A percentile compares a stretch with the other conserved stretches of the same genome.
Conservation (phyloP, 1,140 invertebrate genomes). For the Andricus grossulariae region DNA sequence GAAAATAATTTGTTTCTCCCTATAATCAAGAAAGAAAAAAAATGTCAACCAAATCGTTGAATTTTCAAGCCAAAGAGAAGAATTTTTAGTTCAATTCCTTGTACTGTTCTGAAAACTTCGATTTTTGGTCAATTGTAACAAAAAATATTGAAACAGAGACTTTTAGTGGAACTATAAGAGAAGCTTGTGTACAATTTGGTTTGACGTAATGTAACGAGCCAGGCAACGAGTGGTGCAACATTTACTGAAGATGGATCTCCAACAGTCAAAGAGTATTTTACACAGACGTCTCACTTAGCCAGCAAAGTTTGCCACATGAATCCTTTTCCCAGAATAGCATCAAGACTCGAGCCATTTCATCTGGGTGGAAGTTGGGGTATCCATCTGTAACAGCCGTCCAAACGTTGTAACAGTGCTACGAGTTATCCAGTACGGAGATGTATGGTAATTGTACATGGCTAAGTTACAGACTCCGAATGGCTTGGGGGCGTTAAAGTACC, state of each 20-base stretch:
- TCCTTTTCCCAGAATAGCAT: slow-evolving; percentile 28
- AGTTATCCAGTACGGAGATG: slow-evolving; percentile 61
- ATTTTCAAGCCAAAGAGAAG: too few species aligned
- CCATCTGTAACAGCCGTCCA: slow-evolving; percentile 64
- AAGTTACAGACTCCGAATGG: slow-evolving; percentile 68
- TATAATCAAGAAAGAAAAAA: too few species aligned
- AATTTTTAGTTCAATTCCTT: too few species aligned
- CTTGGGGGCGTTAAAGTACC: slow-evolving; percentile 64
- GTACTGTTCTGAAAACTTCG: too few species aligned
- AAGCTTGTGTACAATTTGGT: too few species aligned
- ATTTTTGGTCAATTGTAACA: too few species aligned
- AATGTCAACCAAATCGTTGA: too few species aligned
- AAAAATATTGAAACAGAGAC: too few species aligned
- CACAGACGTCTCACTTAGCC: slow-evolving; percentile 9
- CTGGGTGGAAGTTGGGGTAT: slow-evolving; percentile 47
- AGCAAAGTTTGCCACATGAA: slow-evolving; percentile 29
- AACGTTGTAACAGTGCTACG: slow-evolving; percentile 59
- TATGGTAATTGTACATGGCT: slow-evolving; percentile 71
- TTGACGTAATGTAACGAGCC: neutral
- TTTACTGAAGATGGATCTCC: neutral
- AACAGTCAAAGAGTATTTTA: slow-evolving; percentile 30
- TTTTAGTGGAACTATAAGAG: too few species aligned
- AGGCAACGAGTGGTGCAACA: neutral
- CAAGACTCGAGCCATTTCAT: slow-evolving; percentile 23
- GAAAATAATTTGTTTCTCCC: too few species aligned